Conservation (phyloP, 2,888 invertebrate species). For the Lamproptera curius region DNA sequence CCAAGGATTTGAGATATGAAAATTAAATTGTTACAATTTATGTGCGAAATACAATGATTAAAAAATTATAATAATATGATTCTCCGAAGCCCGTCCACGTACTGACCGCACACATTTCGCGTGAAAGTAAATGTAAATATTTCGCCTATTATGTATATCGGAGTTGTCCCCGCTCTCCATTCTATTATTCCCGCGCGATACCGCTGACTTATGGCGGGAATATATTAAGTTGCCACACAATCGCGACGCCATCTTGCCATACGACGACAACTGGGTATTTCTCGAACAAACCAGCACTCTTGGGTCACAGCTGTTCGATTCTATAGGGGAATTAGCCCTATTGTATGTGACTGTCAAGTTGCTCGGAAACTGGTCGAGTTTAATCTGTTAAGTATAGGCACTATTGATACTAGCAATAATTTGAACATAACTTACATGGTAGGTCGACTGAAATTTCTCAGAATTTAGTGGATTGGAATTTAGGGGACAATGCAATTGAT, state of each 20-base stretch:
- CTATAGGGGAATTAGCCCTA: conserved; percentile 36
- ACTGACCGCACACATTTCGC: neutral
- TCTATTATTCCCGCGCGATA: conserved; percentile 35
- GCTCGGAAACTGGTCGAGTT: neutral
- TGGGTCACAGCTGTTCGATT: conserved; percentile 33
- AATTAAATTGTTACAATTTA: too few relatives aligned
- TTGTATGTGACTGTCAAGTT: conserved; percentile 18
- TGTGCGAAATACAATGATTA: too few relatives aligned
- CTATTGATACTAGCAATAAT: neutral
- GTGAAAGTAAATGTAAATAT: conserved; percentile 19
- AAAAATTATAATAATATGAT: too few relatives aligned
- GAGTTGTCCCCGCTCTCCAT: conserved; percentile 32
- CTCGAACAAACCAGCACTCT: conserved; percentile 40
- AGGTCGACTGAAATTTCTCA: neutral
- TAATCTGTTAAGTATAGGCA: neutral
- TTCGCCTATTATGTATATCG: conserved; percentile 15
- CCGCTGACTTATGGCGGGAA: conserved; percentile 45
- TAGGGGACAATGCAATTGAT: neutral
- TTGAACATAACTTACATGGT: neutral
- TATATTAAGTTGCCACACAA: conserved; percentile 48
- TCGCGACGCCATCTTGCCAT: conserved; percentile 31
- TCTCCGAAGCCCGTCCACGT: neutral
- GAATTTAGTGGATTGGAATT: neutral
- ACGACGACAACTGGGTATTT: conserved; percentile 37
- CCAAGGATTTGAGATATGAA: too few relatives aligned